These are phyloP conservation scores for Psammodynastes pulverulentus DNA, from an alignment of 2,113 vertebrate species.

Conservation along the genomic window DNA sequence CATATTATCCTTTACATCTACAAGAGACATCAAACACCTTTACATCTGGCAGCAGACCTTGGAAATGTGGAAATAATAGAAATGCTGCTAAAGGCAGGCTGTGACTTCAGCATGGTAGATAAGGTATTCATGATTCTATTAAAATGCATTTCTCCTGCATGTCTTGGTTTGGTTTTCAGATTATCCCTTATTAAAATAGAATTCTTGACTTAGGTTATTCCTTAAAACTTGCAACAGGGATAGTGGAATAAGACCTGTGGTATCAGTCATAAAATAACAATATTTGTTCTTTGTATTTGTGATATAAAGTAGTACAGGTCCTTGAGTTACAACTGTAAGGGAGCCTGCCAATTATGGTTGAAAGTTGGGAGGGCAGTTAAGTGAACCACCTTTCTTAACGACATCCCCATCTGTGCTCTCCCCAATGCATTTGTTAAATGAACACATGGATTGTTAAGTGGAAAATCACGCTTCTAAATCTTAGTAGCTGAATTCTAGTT, in stretches of 20 bases:
- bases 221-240: not conserved
- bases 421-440: not conserved
- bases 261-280: not conserved
- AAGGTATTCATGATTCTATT: conserved; percentile 64
- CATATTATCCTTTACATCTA: conserved; percentile 10
- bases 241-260: not conserved
- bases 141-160: not conserved
- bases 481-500: not conserved
- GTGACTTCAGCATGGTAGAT: conserved; percentile 73
- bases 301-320: not conserved
- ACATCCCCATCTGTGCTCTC: not conserved
- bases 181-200: not conserved
- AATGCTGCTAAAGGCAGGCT: conserved; percentile 78
- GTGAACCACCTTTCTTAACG: not conserved
- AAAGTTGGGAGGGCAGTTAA: not conserved
- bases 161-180: not conserved
- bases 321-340: not conserved
- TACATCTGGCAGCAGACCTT: conserved; percentile 84
- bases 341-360: not conserved
- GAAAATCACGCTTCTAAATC: not conserved
- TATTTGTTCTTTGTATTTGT: not conserved
- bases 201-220: not conserved
- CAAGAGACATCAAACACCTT: conserved; percentile 81
- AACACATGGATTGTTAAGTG: not conserved
- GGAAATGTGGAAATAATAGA: conserved; percentile 84